Base-by-base conservation (phyloP, 2,113 vertebrate genomes). In the Anoplopoma fimbria region DNA sequence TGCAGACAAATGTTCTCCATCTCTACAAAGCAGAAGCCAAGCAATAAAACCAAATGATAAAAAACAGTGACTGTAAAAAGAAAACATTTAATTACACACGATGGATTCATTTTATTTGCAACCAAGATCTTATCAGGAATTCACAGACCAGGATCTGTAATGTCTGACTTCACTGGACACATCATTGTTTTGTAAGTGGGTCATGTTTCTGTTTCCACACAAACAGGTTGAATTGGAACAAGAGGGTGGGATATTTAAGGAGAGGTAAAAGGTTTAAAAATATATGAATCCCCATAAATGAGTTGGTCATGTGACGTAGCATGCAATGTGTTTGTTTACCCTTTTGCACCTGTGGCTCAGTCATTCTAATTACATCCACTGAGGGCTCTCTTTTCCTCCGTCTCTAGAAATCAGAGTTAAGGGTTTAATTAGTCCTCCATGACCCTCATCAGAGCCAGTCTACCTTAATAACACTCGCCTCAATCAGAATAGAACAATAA, bases 381-480 rank as follows among this genome's bases (percentile, higher is more conserved):
- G 63, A 82, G 55, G 27, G 42, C 19, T 76, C 49, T 77, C 64
- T 81, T 85, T 72, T 63, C 17, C 68, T 70, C 55, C 57, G 57
- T 78, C 60, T 84, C 78, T 29, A 72, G 58, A 90, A 92, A 79
- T 81, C 25, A 74, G 49, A 90, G 83, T 80, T 82, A 83, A 90
- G 75, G 67, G 78, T 87, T 89, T 88, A 92, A 93, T 93, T 83
- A 89, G 63, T 87, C 49, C 49, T 69, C 33, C 58, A 69, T 86
- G 85, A 89, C 86, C 88, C 88, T 90, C 75, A 91, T 91, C 85
- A 88, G 72, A 91, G 80, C 72, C 85, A 53, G 83, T 87, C 88
- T 78, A 77, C 75, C 75, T 87, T 71, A 78, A 77, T 89, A 82
- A 86, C 31, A 49, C 65, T 81, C 64, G 55, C 77, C 62, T 80